Evolutionary conservation across 2,888 invertebrate genomes (phyloP).

Genomic region (Eupithecia inturbata): DNA sequence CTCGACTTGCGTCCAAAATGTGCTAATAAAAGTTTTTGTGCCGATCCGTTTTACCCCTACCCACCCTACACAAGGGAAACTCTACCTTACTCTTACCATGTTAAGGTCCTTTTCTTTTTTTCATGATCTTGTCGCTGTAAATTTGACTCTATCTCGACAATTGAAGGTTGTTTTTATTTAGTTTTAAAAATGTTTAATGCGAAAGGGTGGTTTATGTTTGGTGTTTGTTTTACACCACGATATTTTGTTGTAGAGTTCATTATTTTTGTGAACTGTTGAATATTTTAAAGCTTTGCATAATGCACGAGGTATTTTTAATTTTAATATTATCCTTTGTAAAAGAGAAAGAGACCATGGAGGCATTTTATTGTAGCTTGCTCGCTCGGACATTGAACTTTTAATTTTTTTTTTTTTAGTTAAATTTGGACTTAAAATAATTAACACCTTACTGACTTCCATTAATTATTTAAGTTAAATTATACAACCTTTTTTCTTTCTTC

Average conservation of each 20-base stretch:
- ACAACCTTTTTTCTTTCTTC: too few relatives aligned
- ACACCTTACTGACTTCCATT: too few relatives aligned
- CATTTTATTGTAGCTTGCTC: neutral
- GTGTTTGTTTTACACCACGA: constrained; percentile 57
- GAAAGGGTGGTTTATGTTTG: constrained; percentile 37
- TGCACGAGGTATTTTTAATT: neutral
- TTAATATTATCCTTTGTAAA: neutral
- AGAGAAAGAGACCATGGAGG: neutral
- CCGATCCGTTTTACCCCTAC: constrained; percentile 54
- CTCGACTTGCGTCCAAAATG: constrained; percentile 71
- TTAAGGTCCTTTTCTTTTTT: too few relatives aligned
- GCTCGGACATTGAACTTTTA: neutral
- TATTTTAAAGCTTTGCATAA: neutral
- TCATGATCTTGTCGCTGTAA: neutral
- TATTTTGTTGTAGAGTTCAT: constrained; percentile 46
- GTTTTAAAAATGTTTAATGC: constrained; percentile 41
- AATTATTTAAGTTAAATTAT: too few relatives aligned
- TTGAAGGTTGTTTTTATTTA: constrained; percentile 18
- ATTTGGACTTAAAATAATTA: too few relatives aligned
- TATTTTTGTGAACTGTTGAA: neutral
- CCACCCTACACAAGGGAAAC: constrained; percentile 35
- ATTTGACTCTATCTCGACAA: constrained; percentile 9
- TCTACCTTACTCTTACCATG: constrained; percentile 32
- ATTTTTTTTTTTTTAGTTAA: too few relatives aligned
- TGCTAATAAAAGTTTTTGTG: constrained; percentile 78